Conservation (phyloP, 2,888 invertebrate species). For the Onthophagus sagittarius region DNA sequence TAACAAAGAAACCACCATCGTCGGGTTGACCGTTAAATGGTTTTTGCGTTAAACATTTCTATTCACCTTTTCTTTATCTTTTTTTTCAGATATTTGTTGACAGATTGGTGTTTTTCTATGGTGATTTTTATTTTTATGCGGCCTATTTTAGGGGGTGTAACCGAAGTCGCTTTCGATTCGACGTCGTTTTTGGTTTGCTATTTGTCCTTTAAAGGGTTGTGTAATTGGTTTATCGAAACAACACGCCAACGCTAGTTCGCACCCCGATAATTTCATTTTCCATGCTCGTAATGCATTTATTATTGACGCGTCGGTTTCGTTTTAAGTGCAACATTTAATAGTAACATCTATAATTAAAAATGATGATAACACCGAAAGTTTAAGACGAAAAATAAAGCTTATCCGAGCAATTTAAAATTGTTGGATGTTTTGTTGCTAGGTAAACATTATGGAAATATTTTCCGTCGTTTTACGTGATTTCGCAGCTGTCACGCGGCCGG, state of each 20-base stretch:
- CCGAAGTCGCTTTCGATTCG: not conserved
- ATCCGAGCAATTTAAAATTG: not conserved
- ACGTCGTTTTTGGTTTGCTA: slow-evolving; percentile 27
- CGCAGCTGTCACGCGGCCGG: not conserved
- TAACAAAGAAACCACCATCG: not conserved
- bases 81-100: not conserved
- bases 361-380: not conserved
- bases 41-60: not conserved
- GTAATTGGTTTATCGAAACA: slow-evolving; percentile 42
- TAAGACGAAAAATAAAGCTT: not conserved
- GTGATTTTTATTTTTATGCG: not conserved
- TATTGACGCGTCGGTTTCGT: slow-evolving; percentile 23
- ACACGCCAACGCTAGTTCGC: slow-evolving; percentile 35
- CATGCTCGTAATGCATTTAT: slow-evolving; percentile 36
- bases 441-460: not conserved
- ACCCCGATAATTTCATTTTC: slow-evolving; percentile 34
- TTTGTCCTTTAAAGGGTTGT: slow-evolving; percentile 40
- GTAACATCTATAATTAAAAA: not conserved
- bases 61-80: not conserved
- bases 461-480: not conserved
- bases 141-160: not conserved
- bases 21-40: not conserved
- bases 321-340: not conserved
- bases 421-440: not conserved
- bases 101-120: not conserved